These are phyloP conservation scores for Prunella fulvescens DNA, from an alignment of 2,113 vertebrate genomes.

Conservation along the genomic window DNA sequence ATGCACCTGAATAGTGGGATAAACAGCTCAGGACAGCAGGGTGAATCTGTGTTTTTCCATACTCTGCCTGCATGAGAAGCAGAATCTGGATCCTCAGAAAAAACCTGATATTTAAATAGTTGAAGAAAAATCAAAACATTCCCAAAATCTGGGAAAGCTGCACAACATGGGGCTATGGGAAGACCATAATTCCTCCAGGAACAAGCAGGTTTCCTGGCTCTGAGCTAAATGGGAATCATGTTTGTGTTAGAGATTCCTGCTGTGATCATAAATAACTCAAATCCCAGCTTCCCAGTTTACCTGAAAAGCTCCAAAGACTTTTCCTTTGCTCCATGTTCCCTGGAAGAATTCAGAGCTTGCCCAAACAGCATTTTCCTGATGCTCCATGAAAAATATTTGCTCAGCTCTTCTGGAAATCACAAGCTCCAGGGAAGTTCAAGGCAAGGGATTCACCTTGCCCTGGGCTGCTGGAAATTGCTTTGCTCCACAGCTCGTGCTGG, in stretches of 20 bases:
- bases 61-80: neutral
- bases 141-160: neutral
- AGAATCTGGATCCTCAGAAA: neutral
- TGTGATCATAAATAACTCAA: neutral
- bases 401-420: slow-evolving; percentile 46
- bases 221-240: neutral
- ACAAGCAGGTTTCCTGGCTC: neutral
- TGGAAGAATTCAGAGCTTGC: neutral
- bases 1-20: fast-evolving
- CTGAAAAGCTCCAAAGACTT: neutral
- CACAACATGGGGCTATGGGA: neutral
- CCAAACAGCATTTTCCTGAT: neutral
- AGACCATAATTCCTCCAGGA: neutral
- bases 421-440: neutral
- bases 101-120: fast-evolving
- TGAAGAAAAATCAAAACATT: neutral
- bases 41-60: neutral
- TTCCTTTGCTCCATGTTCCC: neutral
- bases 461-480: slow-evolving; percentile 44
- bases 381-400: slow-evolving; percentile 18
- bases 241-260: neutral
- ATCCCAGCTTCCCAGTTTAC: neutral
- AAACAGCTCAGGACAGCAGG: neutral
- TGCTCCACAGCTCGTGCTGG: neutral
- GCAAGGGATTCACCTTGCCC: slow-evolving; percentile 45